These are phyloP conservation scores for Corythornis cristatus DNA, from an alignment of 2,113 vertebrate genomes.

Conservation along the genomic window DNA sequence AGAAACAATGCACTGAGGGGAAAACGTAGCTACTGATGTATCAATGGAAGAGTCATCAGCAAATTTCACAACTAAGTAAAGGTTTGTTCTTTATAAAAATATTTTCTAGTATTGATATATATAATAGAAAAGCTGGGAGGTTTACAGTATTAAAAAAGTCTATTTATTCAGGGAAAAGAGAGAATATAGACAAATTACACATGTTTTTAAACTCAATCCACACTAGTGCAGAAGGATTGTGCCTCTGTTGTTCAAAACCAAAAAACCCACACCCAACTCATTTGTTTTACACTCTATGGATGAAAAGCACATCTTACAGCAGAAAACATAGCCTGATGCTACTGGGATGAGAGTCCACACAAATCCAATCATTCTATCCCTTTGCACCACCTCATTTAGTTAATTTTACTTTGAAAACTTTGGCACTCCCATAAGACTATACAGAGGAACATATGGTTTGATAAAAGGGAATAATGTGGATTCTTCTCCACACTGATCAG, in stretches of 20 bases:
- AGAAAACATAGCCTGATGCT: background rate
- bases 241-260: no score
- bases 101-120: no score
- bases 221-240: background rate
- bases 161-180: background rate
- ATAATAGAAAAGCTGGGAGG: no score
- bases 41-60: background rate
- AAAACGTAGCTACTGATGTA: background rate
- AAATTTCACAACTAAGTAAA: background rate
- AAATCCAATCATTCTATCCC: background rate
- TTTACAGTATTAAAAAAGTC: background rate
- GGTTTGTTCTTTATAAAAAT: background rate
- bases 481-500: accelerated
- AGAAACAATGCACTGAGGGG: background rate
- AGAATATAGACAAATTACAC: background rate
- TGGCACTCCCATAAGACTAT: background rate
- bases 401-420: background rate
- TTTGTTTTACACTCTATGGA: background rate
- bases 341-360: accelerated
- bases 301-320: background rate
- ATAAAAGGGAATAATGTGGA: background rate
- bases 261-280: no score
- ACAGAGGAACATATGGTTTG: background rate
- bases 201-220: background rate
- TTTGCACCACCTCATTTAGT: background rate